phyloP scores from a whole-genome alignment of 2,888 invertebrate species.

The Machimus atricapillus region DNA sequence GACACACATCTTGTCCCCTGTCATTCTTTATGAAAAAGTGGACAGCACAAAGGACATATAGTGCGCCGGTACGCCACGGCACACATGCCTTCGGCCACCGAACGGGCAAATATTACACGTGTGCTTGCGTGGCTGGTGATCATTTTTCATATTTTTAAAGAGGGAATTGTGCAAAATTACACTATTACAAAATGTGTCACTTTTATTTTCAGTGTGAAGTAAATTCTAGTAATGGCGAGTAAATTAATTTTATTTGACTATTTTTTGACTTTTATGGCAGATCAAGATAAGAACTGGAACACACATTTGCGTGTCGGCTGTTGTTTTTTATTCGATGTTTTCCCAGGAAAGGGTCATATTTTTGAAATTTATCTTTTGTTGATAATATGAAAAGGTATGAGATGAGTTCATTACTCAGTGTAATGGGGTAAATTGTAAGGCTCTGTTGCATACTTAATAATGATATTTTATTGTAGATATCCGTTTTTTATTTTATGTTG shows the following conservation, averaged over 20 bases:
- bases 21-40: conserved; percentile 10
- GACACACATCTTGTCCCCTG: conserved; percentile 21
- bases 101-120: neutral
- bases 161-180: conserved; percentile 2
- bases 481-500: neutral
- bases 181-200: neutral
- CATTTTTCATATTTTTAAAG: conserved; percentile 12
- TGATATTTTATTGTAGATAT: neutral
- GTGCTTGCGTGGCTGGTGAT: neutral
- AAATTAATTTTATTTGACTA: neutral
- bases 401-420: neutral
- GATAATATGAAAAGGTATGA: neutral
- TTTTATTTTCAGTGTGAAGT: neutral
- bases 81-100: neutral
- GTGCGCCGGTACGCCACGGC: neutral
- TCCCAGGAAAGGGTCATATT: neutral
- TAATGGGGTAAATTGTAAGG: neutral
- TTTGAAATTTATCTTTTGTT: neutral
- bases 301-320: neutral
- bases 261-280: neutral
- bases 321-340: neutral
- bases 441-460: neutral
- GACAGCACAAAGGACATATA: neutral
- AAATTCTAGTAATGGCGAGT: neutral
- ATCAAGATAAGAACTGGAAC: neutral